These are phyloP conservation scores for Pterostichus madidus DNA, from an alignment of 2,888 invertebrate species.

Conservation along the genomic window DNA sequence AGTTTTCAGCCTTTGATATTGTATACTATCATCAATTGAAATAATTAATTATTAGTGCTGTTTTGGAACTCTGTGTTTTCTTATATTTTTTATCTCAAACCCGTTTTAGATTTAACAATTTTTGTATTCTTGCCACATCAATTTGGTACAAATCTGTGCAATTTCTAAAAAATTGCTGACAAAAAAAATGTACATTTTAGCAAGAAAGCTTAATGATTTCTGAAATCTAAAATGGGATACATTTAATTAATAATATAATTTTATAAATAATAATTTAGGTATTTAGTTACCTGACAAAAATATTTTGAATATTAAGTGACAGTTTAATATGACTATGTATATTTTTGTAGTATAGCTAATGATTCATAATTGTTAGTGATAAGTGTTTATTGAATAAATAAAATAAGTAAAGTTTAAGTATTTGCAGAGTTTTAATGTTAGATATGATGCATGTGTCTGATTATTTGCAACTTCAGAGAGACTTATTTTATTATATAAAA, in stretches of 20 bases:
- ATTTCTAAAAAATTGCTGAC: slow-evolving; percentile 3
- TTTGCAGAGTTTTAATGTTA: slow-evolving; percentile 11
- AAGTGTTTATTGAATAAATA: slow-evolving; percentile 50
- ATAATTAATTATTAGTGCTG: no score
- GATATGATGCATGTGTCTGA: slow-evolving; percentile 18
- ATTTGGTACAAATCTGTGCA: slow-evolving; percentile 20
- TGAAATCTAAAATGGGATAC: slow-evolving; percentile 14
- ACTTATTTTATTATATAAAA: slow-evolving; percentile 36
- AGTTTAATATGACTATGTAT: slow-evolving; percentile 61
- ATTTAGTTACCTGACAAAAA: slow-evolving; percentile 40
- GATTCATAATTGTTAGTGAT: slow-evolving; percentile 29
- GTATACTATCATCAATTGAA: slow-evolving; percentile 1
- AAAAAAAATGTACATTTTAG: slow-evolving; percentile 8
- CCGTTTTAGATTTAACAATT: slow-evolving; percentile 20
- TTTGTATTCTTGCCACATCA: not conserved
- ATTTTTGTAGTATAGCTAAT: slow-evolving; percentile 64
- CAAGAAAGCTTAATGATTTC: not conserved
- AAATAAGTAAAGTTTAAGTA: slow-evolving; percentile 44
- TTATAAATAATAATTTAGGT: slow-evolving; percentile 43
- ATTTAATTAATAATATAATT: slow-evolving; percentile 32
- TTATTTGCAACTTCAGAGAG: slow-evolving; percentile 15
- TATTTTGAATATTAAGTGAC: slow-evolving; percentile 50
- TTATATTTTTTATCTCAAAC: not conserved
- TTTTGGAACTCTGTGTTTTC: not conserved
- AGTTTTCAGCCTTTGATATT: not conserved